Evolutionary conservation across 2,113 vertebrate species (phyloP), one percentile per base, ranked within the genome.

Genomic region (Ciconia boyciana): DNA sequence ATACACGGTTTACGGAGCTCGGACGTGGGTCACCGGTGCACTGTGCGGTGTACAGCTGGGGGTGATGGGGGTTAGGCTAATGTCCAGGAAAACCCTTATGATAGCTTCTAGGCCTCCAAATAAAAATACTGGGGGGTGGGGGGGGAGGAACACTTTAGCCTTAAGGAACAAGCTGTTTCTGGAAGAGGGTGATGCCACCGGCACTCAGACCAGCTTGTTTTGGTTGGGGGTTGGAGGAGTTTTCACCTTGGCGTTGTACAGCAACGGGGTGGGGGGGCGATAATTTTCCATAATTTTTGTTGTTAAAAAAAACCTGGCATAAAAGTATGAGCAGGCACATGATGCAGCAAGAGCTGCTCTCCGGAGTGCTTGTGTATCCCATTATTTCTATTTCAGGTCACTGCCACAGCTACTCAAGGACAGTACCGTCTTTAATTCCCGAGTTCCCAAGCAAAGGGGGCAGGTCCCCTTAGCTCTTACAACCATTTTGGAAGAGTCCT

Each of bases 321-420:
- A 69, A 58, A 93, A 90, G 88, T 80, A 17, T 54, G 71, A 95
- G 87, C 85, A 93, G 85, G 85, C 94, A 93, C 81, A 91, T 96
- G 96, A 97, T 88, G 90, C 90, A 61, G 70, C 36, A 43, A 10
- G 92, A 92, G 79, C 87, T 77, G 87, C 90, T 96, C 90, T 96
- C 92, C 1, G 0, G 87, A 83, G 93, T 74, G 75, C 90, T 92
- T 20, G 68, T 90, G 71, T 92, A 96, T 91, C 90, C 94, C 58
- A 20, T 90, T 90, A 93, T 66, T 95, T 91, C 92, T 95, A 86
- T 95, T 96, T 94, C 90, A 95, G 90, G 96, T 95, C 95, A 86
- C 83, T 85, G 90, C 52, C 93, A 94, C 85, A 92, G 83, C 95
- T 90, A 39, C 75, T 93, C 94, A 96, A 97, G 95, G 96, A 94